Evolutionary conservation across 2,888 invertebrate genomes (phyloP), one percentile per base, ranked within the genome.

Genomic region (Drosophila subquinaria): DNA sequence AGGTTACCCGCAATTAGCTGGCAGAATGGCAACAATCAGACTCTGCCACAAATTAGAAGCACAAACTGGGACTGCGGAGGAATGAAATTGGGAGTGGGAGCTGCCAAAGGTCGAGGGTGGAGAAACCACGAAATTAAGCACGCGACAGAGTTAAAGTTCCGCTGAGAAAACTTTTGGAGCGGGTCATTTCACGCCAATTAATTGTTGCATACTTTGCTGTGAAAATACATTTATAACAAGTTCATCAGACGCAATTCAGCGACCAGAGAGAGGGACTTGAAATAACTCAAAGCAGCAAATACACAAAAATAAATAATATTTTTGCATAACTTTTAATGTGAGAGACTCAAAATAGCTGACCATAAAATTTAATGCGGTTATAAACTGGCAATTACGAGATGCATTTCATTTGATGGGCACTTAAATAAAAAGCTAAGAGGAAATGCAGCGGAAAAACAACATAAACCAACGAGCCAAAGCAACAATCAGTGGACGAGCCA

Each of bases 141-240:
- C 45, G 45, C 51, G 20, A 48, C 63, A 48, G 30, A 11, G 48
- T 38, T n/a, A 47, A 65, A 53, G 42, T 57, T 38, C 23, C 13
- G 4, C 20, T 5, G 38, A n/a, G 45, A 62, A 73, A 59, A 11
- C 45, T 53, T 52, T 56, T 27, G 36, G 33, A 65, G 48, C 55
- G 78, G 36, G 45, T 36, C 67, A 69, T 75, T 85, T 79, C 74
- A 68, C 65, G 74, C 77, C 69, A 82, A 82, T 82, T 85, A 77
- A 77, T 79, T 82, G 85, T 71, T 79, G 74, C 77, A 67, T 70
- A 59, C 64, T 73, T 40, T 17, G n/a, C 45, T 35, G 23, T 10
- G n/a, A 57, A 57, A 23, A 47, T 36, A 36, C 23, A 36, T 36
- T 36, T 51, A 43, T 45, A 80, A 75, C 66, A 59, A 71, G 48